Percentiles rank a stretch among this genome's conserved stretches.
These are phyloP conservation scores for Sebastes variabilis DNA, from an alignment of 2,797 vertebrate species.

Conservation along the genomic window DNA sequence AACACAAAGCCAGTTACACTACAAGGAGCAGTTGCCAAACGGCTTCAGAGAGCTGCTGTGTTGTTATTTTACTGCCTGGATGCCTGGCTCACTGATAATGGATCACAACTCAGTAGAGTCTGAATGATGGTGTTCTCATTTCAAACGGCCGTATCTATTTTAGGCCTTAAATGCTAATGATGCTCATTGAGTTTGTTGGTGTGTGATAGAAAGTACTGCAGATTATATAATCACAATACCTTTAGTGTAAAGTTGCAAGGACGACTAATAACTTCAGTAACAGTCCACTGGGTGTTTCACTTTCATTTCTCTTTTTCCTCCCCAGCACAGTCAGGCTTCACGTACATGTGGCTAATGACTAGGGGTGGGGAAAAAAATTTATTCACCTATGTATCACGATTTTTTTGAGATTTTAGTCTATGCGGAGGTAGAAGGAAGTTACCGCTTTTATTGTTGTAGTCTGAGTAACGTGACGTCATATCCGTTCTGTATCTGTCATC, in stretches of 20 bases:
- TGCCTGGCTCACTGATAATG: conserved; percentile 22
- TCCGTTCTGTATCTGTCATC: too few relatives aligned
- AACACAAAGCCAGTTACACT: conserved; percentile 16
- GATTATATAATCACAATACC: conserved; percentile 28
- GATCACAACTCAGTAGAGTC: conserved; percentile 18
- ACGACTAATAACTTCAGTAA: neutral
- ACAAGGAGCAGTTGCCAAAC: neutral
- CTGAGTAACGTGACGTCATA: too few relatives aligned
- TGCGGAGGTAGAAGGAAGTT: accelerated
- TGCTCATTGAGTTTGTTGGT: conserved; percentile 24
- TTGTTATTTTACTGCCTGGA: conserved; percentile 10
- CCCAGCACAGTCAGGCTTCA: neutral
- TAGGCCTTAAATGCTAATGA: conserved; percentile 28
- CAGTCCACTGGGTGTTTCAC: neutral
- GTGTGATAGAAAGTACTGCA: conserved; percentile 3
- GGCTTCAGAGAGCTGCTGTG: conserved; percentile 10
- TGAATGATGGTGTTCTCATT: conserved; percentile 19
- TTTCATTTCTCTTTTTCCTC: conserved; percentile 1
- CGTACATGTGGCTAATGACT: neutral
- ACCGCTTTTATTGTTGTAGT: too few relatives aligned
- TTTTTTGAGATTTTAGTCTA: too few relatives aligned
- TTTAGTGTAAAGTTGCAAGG: conserved; percentile 15
- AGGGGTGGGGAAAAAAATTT: accelerated
- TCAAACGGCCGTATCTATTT: conserved; percentile 24
- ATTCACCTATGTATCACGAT: too few relatives aligned